Base-by-base conservation (phyloP, 2,888 invertebrate genomes). In the Protonemura montana region DNA sequence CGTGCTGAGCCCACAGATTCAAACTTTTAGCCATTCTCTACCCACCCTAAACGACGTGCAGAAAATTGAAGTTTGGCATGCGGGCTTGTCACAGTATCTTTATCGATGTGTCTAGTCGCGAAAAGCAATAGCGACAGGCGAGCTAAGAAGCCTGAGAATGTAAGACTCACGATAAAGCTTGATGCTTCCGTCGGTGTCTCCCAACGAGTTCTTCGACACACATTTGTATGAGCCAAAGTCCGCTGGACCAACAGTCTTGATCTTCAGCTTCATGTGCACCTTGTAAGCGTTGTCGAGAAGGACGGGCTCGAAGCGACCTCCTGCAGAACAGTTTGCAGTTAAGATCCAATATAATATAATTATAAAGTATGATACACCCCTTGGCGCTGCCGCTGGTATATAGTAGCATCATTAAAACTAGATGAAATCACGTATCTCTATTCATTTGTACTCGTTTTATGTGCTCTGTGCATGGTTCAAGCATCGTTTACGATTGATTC, bases 111-210 rank as follows among this genome's bases (percentile, higher is more conserved):
- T n/a, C n/a, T n/a, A n/a, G n/a, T n/a, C n/a, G n/a, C n/a, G n/a
- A n/a, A n/a, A n/a, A n/a, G n/a, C n/a, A n/a, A n/a, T n/a, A n/a
- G n/a, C n/a, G n/a, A n/a, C n/a, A n/a, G n/a, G n/a, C n/a, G n/a
- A n/a, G n/a, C 10, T 35, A 3, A 59, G 59, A 10, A 10, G 59
- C 21, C 16, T 59, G 59, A 10, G 59, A 59, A 59, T 78, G 26
- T 26, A 27, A 13, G 13, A 89, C 91, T 91, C 89, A 93, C 93
- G 91, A 88, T 92, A 92, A 85, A 93, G 88, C 89, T 91, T 92
- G 88, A 93, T 93, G 88, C 90, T 91, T 26, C 92, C 92, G 87
- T 92, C 92, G 25, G 92, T 92, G 87, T 91, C 91, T 59, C 93
- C 93, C n/a, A 93, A 89, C 26, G 92, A 91, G 89, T 93, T 93